These are phyloP conservation scores for Gasteruption jaculator DNA, from an alignment of 2,888 invertebrate species.

Conservation along the genomic window DNA sequence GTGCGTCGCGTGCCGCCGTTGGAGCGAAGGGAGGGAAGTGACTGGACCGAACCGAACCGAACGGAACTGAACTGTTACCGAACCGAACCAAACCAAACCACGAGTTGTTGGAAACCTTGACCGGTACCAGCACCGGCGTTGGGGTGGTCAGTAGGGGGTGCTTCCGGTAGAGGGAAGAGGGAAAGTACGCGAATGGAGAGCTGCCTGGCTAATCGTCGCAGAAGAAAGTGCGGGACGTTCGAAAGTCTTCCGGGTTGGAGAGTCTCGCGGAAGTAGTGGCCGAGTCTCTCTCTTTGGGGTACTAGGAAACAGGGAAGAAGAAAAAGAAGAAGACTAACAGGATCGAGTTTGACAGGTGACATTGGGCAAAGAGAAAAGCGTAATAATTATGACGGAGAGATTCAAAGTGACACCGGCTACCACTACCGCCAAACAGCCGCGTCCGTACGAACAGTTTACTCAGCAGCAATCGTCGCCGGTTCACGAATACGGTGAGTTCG, in stretches of 20 bases:
- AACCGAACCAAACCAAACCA: too few relatives aligned
- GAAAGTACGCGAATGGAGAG: conserved; percentile 34
- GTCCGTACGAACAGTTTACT: conserved; percentile 24
- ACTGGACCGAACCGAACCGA: neutral
- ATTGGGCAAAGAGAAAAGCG: too few relatives aligned
- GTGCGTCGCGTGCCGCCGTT: conserved; percentile 26
- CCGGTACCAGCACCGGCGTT: too few relatives aligned
- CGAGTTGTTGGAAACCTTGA: too few relatives aligned
- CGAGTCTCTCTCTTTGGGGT: too few relatives aligned
- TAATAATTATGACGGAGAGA: too few relatives aligned
- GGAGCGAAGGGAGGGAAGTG: conserved; percentile 1
- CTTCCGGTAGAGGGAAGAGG: conserved; percentile 15
- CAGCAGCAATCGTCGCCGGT: conserved; percentile 25
- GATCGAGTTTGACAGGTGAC: too few relatives aligned
- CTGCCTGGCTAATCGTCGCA: conserved; percentile 31
- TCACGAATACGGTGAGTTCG: conserved; percentile 36
- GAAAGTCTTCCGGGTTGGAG: too few relatives aligned
- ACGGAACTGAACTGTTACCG: neutral
- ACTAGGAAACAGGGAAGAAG: too few relatives aligned
- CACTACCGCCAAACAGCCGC: conserved; percentile 26
- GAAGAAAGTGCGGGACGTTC: conserved; percentile 35
- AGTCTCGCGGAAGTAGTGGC: too few relatives aligned
- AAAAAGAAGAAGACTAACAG: too few relatives aligned
- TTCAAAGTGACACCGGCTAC: conserved; percentile 43
- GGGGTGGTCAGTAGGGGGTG: conserved; percentile 8